Base-by-base conservation (phyloP, 2,113 vertebrate genomes). In the Cygnus atratus region DNA sequence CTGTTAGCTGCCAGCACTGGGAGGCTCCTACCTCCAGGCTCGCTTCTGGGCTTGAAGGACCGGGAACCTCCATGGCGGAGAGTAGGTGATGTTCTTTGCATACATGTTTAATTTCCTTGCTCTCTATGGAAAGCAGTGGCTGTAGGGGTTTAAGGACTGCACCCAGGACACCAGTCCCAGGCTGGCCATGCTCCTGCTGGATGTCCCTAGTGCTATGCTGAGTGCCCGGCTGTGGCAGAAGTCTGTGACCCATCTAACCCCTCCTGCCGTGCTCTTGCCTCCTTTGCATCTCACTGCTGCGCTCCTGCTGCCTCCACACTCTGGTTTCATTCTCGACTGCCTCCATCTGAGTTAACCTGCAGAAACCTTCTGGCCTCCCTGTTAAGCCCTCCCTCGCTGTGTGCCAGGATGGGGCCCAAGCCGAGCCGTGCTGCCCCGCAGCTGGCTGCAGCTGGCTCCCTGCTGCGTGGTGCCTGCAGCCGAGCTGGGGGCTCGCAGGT, bases 361-460 rank as follows among this genome's bases (percentile, higher is more conserved):
- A 73, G 59, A 66, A 65, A 66, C 43, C 86, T 59, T 33, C 72
- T 22, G 25, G 4, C 55, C 48, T 74, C 44, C 39, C 41, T 48
- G 66, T 24, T 93, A 8, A 90, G 26, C 26, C 26, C 52, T 55
- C 52, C 26, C 26, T 55, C 2, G 13, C 28, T 9, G 8, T 29
- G 26, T 29, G 52, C 52, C 52, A 29, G 52, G 52, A 55, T 29
- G 14, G 8, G 26, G 26, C 52, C 52, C 26, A n/a, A 90, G 74
- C 29, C 7, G 2, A 73, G 54, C 39, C 1, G 59, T 75, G 67
- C 87, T 87, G 68, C 4, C 11, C 59, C 44, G 35, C 94, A 96
- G 91, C 80, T 93, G 94, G 33, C 76, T 93, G 87, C 96, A 93
- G 86, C 93, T 95, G 94, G 58, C 26, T 76, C 22, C 63, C 46